phyloP scores from a whole-genome alignment of 1,140 invertebrate species.

The Tetragonula clypearis region DNA sequence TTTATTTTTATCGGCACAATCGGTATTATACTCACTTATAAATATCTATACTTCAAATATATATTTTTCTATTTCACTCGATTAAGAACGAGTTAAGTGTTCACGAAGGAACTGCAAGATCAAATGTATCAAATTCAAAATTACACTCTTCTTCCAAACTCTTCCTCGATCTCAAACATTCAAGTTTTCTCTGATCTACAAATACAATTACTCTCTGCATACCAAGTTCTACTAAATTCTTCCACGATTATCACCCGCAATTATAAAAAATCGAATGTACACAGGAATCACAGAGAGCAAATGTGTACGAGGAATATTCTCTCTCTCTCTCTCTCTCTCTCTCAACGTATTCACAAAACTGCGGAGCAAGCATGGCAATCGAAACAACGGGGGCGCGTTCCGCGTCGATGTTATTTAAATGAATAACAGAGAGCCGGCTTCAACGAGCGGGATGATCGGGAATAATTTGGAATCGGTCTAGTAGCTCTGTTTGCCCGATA shows the following conservation, averaged over 20 bases:
- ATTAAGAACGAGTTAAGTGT: too few species aligned
- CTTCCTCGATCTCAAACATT: not conserved
- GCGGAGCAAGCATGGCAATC: not conserved
- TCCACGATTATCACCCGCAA: not conserved
- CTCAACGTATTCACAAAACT: not conserved
- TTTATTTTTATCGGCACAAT: too few species aligned
- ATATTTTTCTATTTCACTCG: not conserved
- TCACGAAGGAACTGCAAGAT: not conserved
- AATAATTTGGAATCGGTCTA: conserved; percentile 17
- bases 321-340: not conserved
- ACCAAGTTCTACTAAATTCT: not conserved
- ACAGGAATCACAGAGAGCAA: not conserved
- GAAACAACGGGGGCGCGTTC: not conserved
- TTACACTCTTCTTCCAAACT: not conserved
- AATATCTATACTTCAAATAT: not conserved
- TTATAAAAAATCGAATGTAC: not conserved
- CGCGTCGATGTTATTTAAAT: conserved; percentile 12
- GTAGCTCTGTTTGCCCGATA: conserved; percentile 45
- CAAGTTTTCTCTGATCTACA: not conserved
- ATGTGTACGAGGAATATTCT: not conserved
- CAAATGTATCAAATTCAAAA: not conserved
- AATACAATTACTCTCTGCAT: not conserved
- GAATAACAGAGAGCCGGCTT: not conserved
- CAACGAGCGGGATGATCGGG: not conserved
- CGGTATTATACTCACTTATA: too few species aligned